Base-by-base conservation (phyloP, 2,113 vertebrate genomes). In the Ceyx margarethae region DNA sequence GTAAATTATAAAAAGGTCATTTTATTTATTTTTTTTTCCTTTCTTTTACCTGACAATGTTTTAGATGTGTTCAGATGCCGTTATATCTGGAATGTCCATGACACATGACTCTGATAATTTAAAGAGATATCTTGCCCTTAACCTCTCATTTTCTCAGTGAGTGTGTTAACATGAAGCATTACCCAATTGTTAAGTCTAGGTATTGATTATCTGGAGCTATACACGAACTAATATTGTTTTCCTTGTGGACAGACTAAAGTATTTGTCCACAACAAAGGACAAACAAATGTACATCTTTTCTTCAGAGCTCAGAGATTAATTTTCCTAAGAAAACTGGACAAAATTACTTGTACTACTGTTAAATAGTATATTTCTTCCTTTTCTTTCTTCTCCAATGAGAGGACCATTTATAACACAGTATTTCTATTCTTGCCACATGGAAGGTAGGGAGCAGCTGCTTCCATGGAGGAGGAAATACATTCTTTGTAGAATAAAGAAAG, bases 151-250 rank as follows among this genome's bases (percentile, higher is more conserved):
- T 96, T 95, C 88, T 65, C 77, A 68, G 78, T 62, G 40, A 85
- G 73, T 57, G 46, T 92, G 81, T 93, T 96, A 96, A 93, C 89
- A 85, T 77, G 87, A 97, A 95, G n/a, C 43, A 83, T 91, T 91
- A 92, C 84, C 51, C 71, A 79, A 53, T 85, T 91, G 75, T 85
- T 91, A 87, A 83, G 80, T 80, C 90, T 76, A 81, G 66, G 37
- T 96, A 98, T 97, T 97, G 97, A 97, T 96, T 95, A 84, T 87
- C 90, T 95, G 18, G 51, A 78, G 88, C 90, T 81, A 62, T 87
- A 95, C 80, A 73, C n/a, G 72, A 74, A 37, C 81, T 96, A 90
- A 95, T 95, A 94, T 17, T 69, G 71, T 91, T 97, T 96, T 89
- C 67, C 85, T 61, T 86, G 75, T 68, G 65, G 60, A 84, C 45